Evolutionary conservation across 2,888 invertebrate genomes (phyloP).

Genomic region (Hypercompe scribonia): DNA sequence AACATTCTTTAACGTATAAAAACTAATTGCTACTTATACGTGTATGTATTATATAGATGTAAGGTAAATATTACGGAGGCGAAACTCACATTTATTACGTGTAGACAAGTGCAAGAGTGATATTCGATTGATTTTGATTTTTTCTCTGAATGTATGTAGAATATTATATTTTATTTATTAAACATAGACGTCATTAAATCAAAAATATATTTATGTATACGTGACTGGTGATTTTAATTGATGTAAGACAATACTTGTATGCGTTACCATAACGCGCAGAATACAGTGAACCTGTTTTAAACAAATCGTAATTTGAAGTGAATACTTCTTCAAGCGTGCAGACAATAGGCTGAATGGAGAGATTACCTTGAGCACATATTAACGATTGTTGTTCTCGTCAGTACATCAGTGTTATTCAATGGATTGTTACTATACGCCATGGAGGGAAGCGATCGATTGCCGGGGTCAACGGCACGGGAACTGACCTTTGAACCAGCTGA

Average conservation of each 20-base stretch:
- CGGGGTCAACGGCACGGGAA: constrained; percentile 82
- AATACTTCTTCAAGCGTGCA: constrained; percentile 24
- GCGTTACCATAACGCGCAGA: neutral
- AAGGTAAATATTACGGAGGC: neutral
- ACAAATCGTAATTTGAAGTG: neutral
- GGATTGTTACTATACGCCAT: constrained; percentile 71
- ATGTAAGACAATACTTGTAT: neutral
- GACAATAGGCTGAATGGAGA: constrained; percentile 32
- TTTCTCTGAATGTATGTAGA: neutral
- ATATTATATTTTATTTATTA: neutral
- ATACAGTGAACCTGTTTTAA: neutral
- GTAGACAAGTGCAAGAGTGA: neutral
- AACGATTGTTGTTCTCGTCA: constrained; percentile 40
- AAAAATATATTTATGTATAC: neutral
- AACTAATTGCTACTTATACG: no score
- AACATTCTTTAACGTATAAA: no score
- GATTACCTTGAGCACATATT: constrained; percentile 40
- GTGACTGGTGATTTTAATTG: neutral
- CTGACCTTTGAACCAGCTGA: constrained; percentile 85
- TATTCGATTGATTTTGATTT: neutral
- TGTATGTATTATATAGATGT: neutral
- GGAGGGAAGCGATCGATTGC: constrained; percentile 83
- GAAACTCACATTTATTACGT: neutral
- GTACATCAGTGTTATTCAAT: constrained; percentile 70
- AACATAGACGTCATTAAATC: neutral